phyloP scores from a whole-genome alignment of 2,113 vertebrate species.

The Hippocampus mohnikei region DNA sequence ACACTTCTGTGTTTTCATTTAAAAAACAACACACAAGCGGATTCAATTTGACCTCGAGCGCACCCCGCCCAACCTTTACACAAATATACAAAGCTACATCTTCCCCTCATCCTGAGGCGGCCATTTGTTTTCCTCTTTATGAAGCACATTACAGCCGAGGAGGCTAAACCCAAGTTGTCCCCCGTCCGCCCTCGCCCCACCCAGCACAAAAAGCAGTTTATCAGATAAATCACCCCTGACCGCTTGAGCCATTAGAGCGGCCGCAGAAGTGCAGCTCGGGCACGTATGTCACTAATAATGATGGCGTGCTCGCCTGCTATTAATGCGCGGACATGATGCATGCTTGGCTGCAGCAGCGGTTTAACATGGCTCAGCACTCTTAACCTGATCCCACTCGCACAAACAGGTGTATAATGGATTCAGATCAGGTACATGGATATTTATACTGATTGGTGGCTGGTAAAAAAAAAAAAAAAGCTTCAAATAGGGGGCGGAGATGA shows the following conservation, averaged over 20 bases:
- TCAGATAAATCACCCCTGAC: conserved; percentile 74
- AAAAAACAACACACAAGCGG: background rate
- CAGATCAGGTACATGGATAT: conserved; percentile 59
- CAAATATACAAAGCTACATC: conserved; percentile 64
- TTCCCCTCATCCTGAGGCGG: conserved; percentile 62
- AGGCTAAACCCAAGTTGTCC: conserved; percentile 63
- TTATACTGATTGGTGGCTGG: conserved; percentile 38
- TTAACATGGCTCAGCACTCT: conserved; percentile 68
- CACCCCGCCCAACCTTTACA: conserved; percentile 55
- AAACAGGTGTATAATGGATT: conserved; percentile 65
- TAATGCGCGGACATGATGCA: conserved; percentile 72
- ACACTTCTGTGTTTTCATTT: background rate
- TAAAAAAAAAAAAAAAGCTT: conserved; percentile 23
- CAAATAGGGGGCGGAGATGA: background rate
- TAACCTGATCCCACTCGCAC: conserved; percentile 56
- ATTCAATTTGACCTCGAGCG: conserved; percentile 56
- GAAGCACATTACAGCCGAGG: conserved; percentile 65
- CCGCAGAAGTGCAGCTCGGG: conserved; percentile 58
- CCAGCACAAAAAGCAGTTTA: conserved; percentile 71
- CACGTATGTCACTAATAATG: conserved; percentile 70
- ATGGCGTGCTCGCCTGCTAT: conserved; percentile 63
- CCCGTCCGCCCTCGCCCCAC: conserved; percentile 60
- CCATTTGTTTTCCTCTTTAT: conserved; percentile 74
- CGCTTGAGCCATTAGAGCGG: conserved; percentile 69
- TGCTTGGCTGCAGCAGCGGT: conserved; percentile 53